Percentiles rank a stretch among this genome's conserved stretches.
Conservation (phyloP, 2,113 vertebrate genomes). For the Scalopus aquaticus region DNA sequence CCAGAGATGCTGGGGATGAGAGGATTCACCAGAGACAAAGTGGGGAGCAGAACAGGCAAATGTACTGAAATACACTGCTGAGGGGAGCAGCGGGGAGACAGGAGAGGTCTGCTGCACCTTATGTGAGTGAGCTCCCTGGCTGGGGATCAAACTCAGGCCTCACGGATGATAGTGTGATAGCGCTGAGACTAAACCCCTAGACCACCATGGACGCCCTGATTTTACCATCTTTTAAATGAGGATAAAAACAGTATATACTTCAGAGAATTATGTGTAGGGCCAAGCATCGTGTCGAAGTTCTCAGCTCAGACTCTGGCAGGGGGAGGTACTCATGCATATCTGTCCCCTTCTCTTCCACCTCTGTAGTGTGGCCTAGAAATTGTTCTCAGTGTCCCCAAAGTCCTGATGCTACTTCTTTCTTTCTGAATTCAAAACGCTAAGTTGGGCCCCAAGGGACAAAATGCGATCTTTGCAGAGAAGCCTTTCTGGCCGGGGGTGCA, state of each 20-base stretch:
- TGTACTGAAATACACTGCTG: too few relatives aligned
- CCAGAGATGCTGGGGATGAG: too few relatives aligned
- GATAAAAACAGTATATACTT: neutral
- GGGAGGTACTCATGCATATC: neutral
- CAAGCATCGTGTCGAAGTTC: neutral
- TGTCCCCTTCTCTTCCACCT: neutral
- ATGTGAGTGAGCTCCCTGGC: too few relatives aligned
- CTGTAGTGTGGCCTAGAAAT: neutral
- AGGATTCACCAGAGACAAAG: too few relatives aligned
- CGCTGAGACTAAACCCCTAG: too few relatives aligned
- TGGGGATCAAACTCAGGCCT: too few relatives aligned
- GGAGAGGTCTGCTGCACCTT: too few relatives aligned
- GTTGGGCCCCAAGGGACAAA: neutral
- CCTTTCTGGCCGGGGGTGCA: neutral
- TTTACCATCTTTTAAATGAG: conserved; percentile 26
- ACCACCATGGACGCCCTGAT: neutral
- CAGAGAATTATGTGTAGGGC: neutral
- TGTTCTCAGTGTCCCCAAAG: neutral
- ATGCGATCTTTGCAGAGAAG: neutral
- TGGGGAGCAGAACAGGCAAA: too few relatives aligned
- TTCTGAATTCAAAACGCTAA: conserved; percentile 28
- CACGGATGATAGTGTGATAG: too few relatives aligned
- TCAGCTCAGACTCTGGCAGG: neutral
- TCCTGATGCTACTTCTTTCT: neutral
- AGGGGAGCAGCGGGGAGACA: too few relatives aligned